Evolutionary conservation across 2,888 invertebrate species (phyloP), one percentile per base, ranked within the genome.

Genomic region (Junonia oenone): DNA sequence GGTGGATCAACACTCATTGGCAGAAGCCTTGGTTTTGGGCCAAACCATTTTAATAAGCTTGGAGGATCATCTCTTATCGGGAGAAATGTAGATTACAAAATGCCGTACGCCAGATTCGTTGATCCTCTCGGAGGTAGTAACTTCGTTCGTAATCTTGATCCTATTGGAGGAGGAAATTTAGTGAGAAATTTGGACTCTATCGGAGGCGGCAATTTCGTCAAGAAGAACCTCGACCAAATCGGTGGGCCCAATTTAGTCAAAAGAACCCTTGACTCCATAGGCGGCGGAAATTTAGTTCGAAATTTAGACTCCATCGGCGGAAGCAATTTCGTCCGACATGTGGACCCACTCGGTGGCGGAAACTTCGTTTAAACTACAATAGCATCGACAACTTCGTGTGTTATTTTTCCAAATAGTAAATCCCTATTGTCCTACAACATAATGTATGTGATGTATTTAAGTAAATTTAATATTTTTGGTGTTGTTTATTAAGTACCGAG

Each of bases 251-350:
- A 90, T 66, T 72, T 88, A 4, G 75, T 87, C 0, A 84, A 84
- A 56, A 80, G 89, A 55, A 81, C 78, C 58, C 64, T 90, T 47
- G 87, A 90, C 59, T 80, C 85, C 0, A 59, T 89, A 58, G 90
- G 90, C 1, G 90, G 90, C 1, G 83, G 82, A 9, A 88, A 87
- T 63, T 71, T 90, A n/a, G 82, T 87, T 2, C 73, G 87, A 8
- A 83, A 81, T 62, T 67, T 91, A 46, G 91, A 91, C 64, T 81
- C 88, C 1, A 73, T 92, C 4, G 91, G 92, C 2, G 91, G 91
- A 0, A 88, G 87, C 14, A 91, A 92, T 71, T 78, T 91, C 15
- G 81, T 90, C 6, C 78, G 90, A 47, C 71, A 83, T 59, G 66
- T 85, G 19, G 80, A 85, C 59, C 71, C 81, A 31, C 68, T 88